Conservation (phyloP, 2,113 vertebrate genomes). For the Aplodontia rufa region DNA sequence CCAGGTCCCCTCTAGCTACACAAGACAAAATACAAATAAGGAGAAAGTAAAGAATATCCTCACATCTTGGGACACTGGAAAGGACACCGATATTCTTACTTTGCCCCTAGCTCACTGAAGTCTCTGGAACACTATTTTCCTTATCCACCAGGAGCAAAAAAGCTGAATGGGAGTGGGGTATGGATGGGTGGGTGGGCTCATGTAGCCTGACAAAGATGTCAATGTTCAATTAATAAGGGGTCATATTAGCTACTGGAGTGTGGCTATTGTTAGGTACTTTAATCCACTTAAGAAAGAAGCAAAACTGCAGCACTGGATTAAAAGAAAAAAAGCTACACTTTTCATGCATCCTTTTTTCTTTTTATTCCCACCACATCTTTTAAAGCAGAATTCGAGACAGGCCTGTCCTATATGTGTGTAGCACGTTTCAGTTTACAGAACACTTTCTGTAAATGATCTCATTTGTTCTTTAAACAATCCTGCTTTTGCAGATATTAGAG, state of each 20-base stretch:
- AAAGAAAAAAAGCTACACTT: background rate
- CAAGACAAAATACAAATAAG: background rate
- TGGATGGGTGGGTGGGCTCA: background rate
- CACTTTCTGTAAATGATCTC: conserved; percentile 58
- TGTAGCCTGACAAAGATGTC: background rate
- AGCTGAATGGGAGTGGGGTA: background rate
- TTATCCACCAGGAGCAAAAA: background rate
- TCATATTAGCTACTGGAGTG: background rate
- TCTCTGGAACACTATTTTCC: background rate
- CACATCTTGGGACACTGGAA: background rate
- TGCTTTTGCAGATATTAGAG: conserved; percentile 40
- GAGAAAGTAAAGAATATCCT: background rate
- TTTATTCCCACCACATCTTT: too few relatives aligned
- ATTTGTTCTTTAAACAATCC: conserved; percentile 27
- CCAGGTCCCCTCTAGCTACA: background rate
- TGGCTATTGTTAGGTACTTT: background rate
- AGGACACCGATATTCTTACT: background rate
- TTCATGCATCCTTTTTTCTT: background rate
- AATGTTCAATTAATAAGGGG: background rate
- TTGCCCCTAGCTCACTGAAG: background rate
- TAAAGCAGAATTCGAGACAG: background rate
- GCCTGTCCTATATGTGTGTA: background rate
- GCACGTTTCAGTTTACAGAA: conserved; percentile 58
- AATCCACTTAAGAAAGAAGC: conserved; percentile 14
- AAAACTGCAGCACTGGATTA: background rate